These are phyloP conservation scores for Hippocampus barbouri DNA, from an alignment of 2,113 vertebrate species.

Conservation along the genomic window DNA sequence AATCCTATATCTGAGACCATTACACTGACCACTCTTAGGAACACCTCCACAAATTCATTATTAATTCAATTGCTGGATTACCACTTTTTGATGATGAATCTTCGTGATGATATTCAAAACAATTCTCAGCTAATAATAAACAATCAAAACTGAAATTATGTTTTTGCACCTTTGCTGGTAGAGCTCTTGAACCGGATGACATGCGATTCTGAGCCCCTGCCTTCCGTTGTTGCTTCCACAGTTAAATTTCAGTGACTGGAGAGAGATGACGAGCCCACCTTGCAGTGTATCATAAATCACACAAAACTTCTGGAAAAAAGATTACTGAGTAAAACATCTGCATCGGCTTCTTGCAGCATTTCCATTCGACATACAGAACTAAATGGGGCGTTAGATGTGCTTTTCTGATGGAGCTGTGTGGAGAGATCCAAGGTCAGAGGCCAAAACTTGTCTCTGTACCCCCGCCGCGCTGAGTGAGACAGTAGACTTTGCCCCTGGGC, in stretches of 20 bases:
- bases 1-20: background rate
- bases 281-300: background rate
- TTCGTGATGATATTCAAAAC: too few species aligned
- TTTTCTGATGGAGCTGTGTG: conserved; percentile 20
- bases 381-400: conserved; percentile 20
- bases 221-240: background rate
- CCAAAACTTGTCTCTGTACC: conserved; percentile 43
- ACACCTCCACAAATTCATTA: background rate
- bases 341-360: background rate
- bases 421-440: conserved; percentile 48
- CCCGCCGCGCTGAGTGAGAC: conserved; percentile 53
- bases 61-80: background rate
- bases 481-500: conserved; percentile 48
- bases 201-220: background rate
- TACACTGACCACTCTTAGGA: background rate
- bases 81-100: background rate
- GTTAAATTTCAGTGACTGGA: background rate
- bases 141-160: background rate
- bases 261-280: background rate
- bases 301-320: background rate
- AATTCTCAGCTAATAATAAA: background rate
- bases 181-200: background rate
- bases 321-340: background rate
- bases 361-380: too few species aligned
- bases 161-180: too few species aligned